Evolutionary conservation across 2,113 vertebrate species (phyloP).

Genomic region (Bagarius yarrelli): DNA sequence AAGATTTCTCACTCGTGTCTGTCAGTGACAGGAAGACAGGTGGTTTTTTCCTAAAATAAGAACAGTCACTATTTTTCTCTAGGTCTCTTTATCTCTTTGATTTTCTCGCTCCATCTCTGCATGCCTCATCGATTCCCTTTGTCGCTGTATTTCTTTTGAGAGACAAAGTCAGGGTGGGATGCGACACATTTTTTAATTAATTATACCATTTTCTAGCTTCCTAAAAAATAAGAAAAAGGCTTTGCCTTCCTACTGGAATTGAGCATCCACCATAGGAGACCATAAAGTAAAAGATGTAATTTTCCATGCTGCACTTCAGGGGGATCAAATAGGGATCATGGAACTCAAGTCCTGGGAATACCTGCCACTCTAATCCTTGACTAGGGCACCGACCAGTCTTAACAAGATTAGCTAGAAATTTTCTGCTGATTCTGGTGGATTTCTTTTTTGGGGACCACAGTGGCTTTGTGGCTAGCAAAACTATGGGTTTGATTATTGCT

Average conservation of each 20-base stretch:
- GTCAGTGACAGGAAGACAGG: constrained; percentile 45
- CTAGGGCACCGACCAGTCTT: not conserved
- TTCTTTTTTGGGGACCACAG: too few species aligned
- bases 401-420: not conserved
- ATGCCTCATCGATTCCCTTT: not conserved
- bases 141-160: constrained; percentile 3
- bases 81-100: constrained; percentile 10
- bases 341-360: not conserved
- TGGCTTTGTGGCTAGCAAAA: too few species aligned
- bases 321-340: not conserved
- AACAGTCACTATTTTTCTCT: constrained; percentile 44
- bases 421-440: too few species aligned
- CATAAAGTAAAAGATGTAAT: not conserved
- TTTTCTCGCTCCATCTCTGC: constrained; percentile 1
- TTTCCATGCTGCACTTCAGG: not conserved
- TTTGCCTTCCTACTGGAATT: not conserved
- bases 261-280: not conserved
- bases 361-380: not conserved
- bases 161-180: not conserved
- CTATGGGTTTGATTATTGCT: too few species aligned
- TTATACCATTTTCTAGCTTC: too few species aligned
- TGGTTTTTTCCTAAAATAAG: constrained; percentile 42
- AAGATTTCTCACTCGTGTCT: constrained; percentile 22
- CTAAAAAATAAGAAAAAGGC: too few species aligned
- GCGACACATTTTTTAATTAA: too few species aligned